phyloP scores from a whole-genome alignment of 2,888 invertebrate species.

The Sinhomidia bicolor region DNA sequence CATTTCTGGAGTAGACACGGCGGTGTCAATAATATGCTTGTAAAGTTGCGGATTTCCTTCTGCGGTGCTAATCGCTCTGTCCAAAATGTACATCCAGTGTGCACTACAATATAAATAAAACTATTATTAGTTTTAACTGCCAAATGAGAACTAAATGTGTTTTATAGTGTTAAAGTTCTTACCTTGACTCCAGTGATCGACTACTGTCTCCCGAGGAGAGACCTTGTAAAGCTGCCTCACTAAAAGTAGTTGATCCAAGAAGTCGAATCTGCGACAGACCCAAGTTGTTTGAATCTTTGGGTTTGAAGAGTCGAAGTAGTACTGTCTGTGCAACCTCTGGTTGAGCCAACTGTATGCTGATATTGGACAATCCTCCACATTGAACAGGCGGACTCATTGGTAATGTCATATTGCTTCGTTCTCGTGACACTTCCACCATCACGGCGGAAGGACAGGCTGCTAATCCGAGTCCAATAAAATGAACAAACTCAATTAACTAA shows the following conservation, averaged over 20 bases:
- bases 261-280: slow-evolving; percentile 93
- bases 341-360: slow-evolving; percentile 90
- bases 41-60: slow-evolving; percentile 65
- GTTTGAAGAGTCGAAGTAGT: slow-evolving; percentile 90
- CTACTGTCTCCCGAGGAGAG: slow-evolving; percentile 69
- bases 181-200: slow-evolving; percentile 78
- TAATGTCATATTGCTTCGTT: slow-evolving; percentile 89
- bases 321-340: slow-evolving; percentile 94
- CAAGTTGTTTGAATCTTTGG: slow-evolving; percentile 93
- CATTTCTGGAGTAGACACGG: slow-evolving; percentile 86
- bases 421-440: slow-evolving; percentile 91
- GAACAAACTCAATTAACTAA: not conserved
- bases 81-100: slow-evolving; percentile 80
- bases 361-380: slow-evolving; percentile 93
- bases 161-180: no score
- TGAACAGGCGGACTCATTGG: slow-evolving; percentile 93
- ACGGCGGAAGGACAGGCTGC: slow-evolving; percentile 94
- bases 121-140: not conserved
- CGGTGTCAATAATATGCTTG: slow-evolving; percentile 82
- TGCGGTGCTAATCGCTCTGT: slow-evolving; percentile 76
- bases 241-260: slow-evolving; percentile 92
- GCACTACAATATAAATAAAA: slow-evolving; percentile 66
- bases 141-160: not conserved
- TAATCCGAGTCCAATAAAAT: slow-evolving; percentile 73
- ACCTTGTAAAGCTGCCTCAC: slow-evolving; percentile 82